A percentile compares a stretch with the other conserved stretches of the same genome.
Evolutionary conservation across 2,888 invertebrate genomes (phyloP).

Genomic region (Malachius bipustulatus): DNA sequence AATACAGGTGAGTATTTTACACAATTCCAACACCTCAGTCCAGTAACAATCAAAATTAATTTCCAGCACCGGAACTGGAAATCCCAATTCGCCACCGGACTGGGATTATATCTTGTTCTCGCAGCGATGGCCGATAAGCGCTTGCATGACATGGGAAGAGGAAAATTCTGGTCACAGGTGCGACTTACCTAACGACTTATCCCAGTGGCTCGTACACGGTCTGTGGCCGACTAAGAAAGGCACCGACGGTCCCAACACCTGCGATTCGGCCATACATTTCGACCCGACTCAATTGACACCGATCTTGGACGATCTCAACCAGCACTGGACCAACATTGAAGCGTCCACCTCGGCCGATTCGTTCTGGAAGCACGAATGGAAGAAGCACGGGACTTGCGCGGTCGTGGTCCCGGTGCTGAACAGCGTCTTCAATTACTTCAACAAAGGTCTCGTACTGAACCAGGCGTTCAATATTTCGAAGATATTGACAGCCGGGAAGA

Average conservation of each 20-base stretch:
- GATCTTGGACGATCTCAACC: constrained; percentile 35
- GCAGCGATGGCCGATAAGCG: constrained; percentile 66
- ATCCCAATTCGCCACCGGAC: no score
- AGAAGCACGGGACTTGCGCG: constrained; percentile 74
- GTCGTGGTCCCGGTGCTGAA: constrained; percentile 43
- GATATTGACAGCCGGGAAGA: constrained; percentile 44
- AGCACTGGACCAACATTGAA: constrained; percentile 63
- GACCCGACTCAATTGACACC: constrained; percentile 46
- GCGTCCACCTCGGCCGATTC: constrained; percentile 40
- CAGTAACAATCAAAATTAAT: no score
- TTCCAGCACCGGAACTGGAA: no score
- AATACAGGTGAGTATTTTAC: no score
- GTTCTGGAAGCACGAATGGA: constrained; percentile 74
- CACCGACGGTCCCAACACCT: constrained; percentile 55
- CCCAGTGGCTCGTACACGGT: constrained; percentile 70
- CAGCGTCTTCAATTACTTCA: constrained; percentile 57
- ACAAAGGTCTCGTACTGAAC: constrained; percentile 49
- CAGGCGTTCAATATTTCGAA: constrained; percentile 48
- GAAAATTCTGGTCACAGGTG: constrained; percentile 48
- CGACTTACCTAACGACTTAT: constrained; percentile 44
- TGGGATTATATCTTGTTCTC: constrained; percentile 73
- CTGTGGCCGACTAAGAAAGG: constrained; percentile 69
- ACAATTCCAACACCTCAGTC: no score
- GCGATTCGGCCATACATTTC: constrained; percentile 57
- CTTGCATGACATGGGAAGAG: constrained; percentile 60